These are phyloP conservation scores for Nephrotoma guestfalica DNA, from an alignment of 2,888 invertebrate genomes.

Conservation along the genomic window DNA sequence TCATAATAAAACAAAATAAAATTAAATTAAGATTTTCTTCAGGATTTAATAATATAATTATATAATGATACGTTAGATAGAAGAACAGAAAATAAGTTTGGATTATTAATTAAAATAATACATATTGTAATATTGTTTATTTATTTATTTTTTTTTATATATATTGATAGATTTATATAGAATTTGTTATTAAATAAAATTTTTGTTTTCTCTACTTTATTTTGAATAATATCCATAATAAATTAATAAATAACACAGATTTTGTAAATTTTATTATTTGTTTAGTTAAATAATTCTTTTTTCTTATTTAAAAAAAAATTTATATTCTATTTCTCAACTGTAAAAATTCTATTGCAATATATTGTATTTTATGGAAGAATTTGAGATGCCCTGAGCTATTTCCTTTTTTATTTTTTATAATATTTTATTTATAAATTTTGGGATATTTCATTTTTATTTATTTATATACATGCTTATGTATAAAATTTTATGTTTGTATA, in stretches of 20 bases:
- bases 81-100: background rate
- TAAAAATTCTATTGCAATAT: constrained; percentile 17
- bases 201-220: background rate
- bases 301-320: constrained; percentile 8
- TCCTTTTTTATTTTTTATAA: constrained; percentile 10
- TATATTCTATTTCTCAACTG: constrained; percentile 8
- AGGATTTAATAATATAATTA: background rate
- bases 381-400: constrained; percentile 35
- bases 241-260: constrained; percentile 23
- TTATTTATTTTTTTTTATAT: background rate
- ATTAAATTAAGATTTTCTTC: background rate
- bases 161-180: background rate
- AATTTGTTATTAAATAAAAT: background rate
- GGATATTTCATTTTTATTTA: background rate
- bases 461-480: background rate
- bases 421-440: constrained; percentile 7
- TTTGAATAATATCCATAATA: background rate
- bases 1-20: background rate
- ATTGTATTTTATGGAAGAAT: constrained; percentile 28
- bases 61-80: background rate
- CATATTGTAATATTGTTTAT: background rate
- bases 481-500: background rate
- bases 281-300: constrained; percentile 11
- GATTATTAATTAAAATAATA: background rate
- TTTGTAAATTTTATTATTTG: constrained; percentile 31